Evolutionary conservation across 1,140 invertebrate genomes (phyloP).

Genomic region (Apis laboriosa): DNA sequence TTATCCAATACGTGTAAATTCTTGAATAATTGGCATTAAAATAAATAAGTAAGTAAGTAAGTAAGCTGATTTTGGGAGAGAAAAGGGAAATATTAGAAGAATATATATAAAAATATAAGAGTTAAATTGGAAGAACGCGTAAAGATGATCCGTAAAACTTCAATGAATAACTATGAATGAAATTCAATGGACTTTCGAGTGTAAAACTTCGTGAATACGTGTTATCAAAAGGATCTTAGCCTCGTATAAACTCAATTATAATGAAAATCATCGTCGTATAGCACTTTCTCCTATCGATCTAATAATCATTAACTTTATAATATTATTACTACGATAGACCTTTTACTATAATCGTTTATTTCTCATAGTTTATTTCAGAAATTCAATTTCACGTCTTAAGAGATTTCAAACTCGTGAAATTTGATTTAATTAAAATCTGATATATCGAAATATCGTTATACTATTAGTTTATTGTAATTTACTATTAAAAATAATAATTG

Average conservation of each 20-base stretch:
- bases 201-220: neutral
- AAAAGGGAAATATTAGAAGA: neutral
- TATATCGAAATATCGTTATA: neutral
- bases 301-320: neutral
- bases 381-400: neutral
- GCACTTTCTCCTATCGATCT: constrained; percentile 44
- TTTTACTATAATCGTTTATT: neutral
- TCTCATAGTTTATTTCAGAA: neutral
- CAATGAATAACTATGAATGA: constrained; percentile 10
- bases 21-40: neutral
- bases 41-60: too few species aligned
- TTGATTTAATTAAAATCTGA: neutral
- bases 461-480: too few species aligned
- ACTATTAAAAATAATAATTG: too few species aligned
- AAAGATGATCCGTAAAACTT: neutral
- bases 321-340: neutral
- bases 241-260: constrained; percentile 45
- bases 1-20: neutral
- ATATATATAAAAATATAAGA: neutral
- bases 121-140: neutral
- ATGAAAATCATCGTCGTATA: constrained; percentile 48
- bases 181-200: constrained; percentile 22
- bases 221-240: constrained; percentile 34
- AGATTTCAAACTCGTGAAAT: neutral
- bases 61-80: too few species aligned